These are phyloP conservation scores for Scaptodrosophila lebanonensis DNA, from an alignment of 1,140 invertebrate genomes.

Conservation along the genomic window DNA sequence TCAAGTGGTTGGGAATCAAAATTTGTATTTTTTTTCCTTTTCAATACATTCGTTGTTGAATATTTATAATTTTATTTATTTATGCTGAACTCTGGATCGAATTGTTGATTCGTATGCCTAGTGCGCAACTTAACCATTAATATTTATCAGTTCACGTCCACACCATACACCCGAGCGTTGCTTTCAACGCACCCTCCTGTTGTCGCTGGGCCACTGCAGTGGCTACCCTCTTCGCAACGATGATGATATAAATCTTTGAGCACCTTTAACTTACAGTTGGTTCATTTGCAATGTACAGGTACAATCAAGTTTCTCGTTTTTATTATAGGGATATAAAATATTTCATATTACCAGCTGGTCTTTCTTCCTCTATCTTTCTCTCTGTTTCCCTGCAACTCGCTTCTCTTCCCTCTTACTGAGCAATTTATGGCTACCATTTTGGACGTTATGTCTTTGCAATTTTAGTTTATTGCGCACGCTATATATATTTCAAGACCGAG, in stretches of 20 bases:
- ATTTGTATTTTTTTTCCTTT: slow-evolving; percentile 10
- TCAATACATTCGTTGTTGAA: slow-evolving; percentile 4
- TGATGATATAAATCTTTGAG: background rate
- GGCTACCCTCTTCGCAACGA: background rate
- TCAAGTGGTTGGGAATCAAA: slow-evolving; percentile 14
- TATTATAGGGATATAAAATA: slow-evolving; percentile 60
- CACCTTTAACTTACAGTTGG: slow-evolving; percentile 17
- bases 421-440: slow-evolving; percentile 58
- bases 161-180: slow-evolving; percentile 23
- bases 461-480: slow-evolving; percentile 51
- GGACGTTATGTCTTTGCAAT: slow-evolving; percentile 48
- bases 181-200: slow-evolving; percentile 5
- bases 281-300: slow-evolving; percentile 49
- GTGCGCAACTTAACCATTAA: slow-evolving; percentile 22
- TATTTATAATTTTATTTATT: slow-evolving; percentile 40
- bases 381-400: slow-evolving; percentile 11
- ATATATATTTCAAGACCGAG: slow-evolving; percentile 59
- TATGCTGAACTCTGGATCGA: slow-evolving; percentile 12
- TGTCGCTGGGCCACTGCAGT: too few relatives aligned
- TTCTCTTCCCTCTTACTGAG: slow-evolving; percentile 1
- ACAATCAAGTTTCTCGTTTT: slow-evolving; percentile 67
- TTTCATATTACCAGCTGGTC: slow-evolving; percentile 50
- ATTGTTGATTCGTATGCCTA: slow-evolving; percentile 7
- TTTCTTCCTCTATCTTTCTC: slow-evolving; percentile 18
- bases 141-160: slow-evolving; percentile 41